Evolutionary conservation across 2,888 invertebrate genomes (phyloP), one percentile per base, ranked within the genome.

Genomic region (Ochropacha duplaris): DNA sequence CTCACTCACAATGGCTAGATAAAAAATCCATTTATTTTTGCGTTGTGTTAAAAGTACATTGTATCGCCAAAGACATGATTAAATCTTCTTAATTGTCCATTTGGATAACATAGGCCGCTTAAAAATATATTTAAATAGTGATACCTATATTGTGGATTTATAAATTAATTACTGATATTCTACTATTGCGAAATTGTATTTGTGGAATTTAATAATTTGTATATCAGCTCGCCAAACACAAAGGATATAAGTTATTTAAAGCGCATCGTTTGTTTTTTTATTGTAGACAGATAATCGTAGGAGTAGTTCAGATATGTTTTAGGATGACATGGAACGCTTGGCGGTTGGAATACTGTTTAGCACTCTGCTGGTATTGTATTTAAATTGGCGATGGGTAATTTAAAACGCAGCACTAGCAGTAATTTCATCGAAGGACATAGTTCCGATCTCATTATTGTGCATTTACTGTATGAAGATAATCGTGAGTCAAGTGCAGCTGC

Each of bases 401-500:
- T 31, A 31, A 31, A 9, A 28, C 2, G 2, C 31, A 52, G 11
- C 31, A 52, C 52, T 57, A 52, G 49, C 26, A 28, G 4, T 28
- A 31, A 19, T 22, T 54, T 57, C 58, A 61, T 60, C 60, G 58
- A 54, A 61, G 54, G 12, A 58, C 54, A 60, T 58, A 58, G 52
- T 57, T 54, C 51, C 54, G 59, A 60, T 60, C 63, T 60, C 54
- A 57, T 50, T 61, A 57, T 57, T 59, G 58, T 58, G 24, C 56
- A 50, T 56, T 61, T 49, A 60, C 57, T 54, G 56, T 60, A 58
- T 62, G 69, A 69, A 72, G 69, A 67, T 78, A 79, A 75, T 74
- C 78, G 74, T 89, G 88, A 87, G 79, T 90, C 89, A 90, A 83
- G 79, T 78, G 88, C 91, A 91, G 85, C 88, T 90, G 90, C 84